Evolutionary conservation across 2,797 vertebrate genomes (phyloP), one percentile per base, ranked within the genome.

Genomic region (Anniella stebbinsi): DNA sequence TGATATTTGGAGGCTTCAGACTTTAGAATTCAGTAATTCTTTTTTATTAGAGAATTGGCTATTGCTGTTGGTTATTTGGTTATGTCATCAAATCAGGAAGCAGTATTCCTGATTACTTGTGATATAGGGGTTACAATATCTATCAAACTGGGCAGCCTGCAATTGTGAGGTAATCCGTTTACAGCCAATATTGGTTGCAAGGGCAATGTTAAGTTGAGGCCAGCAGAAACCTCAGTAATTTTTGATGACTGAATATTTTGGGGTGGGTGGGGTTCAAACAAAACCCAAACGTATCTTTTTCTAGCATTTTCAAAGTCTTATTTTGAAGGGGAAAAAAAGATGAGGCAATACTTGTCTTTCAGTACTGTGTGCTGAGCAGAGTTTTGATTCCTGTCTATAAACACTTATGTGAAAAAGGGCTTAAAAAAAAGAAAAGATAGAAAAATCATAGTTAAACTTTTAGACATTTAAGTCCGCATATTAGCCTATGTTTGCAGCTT

Each of bases 331-430:
- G 12, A 13, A 18, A 60, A 60, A 85, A 33, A 25, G 36, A 69
- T 1, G n/a, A 89, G n/a, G 69, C 1, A 48, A 33, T 86, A 92
- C 93, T 84, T 48, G 10, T 81, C 10, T 84, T 86, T 93, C 69
- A 67, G 25, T 57, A 11, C 18, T 88, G 69, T 83, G 41, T 54
- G 63, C 38, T 30, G 33, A 76, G 2, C 30, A 28, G 33, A 87
- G 67, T 76, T 69, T 60, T 63, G 13, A 63, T 21, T 23, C n/a
- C 21, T 23, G n/a, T 80, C 41, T 54, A 1, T n/a, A 73, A 21
- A 83, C 36, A 45, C 84, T 87, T 54, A 25, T 51, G 70, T 48
- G 30, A 38, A 84, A 82, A 77, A 80, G 38, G 17, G 23, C 10
- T 63, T 25, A 8, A 2, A 17, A 54, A 48, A 60, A 77, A 36